These are phyloP conservation scores for Heliconius eleuchia DNA, from an alignment of 1,140 invertebrate species.

Conservation along the genomic window DNA sequence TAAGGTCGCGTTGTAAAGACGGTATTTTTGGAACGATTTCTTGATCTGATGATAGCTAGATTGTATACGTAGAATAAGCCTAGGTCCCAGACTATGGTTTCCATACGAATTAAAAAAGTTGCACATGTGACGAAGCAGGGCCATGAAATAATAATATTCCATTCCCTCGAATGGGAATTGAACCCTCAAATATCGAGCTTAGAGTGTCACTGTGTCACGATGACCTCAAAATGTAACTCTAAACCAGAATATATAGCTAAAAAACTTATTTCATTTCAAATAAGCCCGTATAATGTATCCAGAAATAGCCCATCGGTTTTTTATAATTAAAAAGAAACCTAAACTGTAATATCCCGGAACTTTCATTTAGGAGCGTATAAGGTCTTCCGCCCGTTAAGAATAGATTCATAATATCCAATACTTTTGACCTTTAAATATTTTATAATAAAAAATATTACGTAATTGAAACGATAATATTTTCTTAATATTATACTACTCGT, in stretches of 20 bases:
- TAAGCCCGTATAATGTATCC: background rate
- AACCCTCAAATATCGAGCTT: no score
- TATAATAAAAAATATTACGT: background rate
- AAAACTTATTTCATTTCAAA: background rate
- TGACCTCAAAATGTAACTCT: background rate
- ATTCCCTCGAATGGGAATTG: no score
- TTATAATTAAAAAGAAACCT: slow-evolving; percentile 1
- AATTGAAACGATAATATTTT: no score
- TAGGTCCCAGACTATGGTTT: no score
- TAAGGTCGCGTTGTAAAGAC: background rate
- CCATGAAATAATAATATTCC: no score
- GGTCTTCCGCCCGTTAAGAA: background rate
- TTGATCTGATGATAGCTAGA: background rate
- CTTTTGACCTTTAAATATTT: slow-evolving; percentile 3
- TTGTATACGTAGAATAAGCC: background rate
- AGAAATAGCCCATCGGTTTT: background rate
- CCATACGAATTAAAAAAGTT: no score
- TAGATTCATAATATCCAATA: background rate
- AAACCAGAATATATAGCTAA: background rate
- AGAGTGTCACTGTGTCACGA: no score
- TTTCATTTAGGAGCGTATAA: background rate
- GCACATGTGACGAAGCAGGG: no score
- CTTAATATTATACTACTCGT: no score
- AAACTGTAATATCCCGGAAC: background rate
- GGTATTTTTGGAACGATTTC: background rate